Percentiles rank a stretch among this genome's conserved stretches.
These are phyloP conservation scores for Phaetusa simplex DNA, from an alignment of 2,113 vertebrate species.

Conservation along the genomic window DNA sequence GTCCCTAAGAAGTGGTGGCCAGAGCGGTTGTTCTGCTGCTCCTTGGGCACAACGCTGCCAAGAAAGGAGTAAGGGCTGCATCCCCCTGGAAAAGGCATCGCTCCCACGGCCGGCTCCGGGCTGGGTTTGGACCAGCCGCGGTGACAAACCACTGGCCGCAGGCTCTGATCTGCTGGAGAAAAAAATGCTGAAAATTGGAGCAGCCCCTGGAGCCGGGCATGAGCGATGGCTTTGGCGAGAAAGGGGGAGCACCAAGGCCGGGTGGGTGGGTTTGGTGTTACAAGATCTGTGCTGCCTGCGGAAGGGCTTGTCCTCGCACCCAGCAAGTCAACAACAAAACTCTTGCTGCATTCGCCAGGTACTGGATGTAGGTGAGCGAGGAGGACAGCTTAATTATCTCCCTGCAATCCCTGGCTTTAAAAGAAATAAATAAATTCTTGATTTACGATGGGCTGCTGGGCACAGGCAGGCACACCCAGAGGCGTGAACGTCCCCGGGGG, in stretches of 20 bases:
- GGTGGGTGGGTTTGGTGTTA: not conserved
- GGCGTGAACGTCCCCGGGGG: accelerated
- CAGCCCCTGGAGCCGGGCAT: not conserved
- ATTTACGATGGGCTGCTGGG: not conserved
- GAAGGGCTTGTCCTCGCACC: not conserved
- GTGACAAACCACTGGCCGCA: not conserved
- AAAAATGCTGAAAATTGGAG: not conserved
- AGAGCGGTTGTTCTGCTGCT: not conserved
- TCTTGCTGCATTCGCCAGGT: not conserved
- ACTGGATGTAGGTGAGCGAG: not conserved
- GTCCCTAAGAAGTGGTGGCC: not conserved
- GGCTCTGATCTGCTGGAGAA: not conserved
- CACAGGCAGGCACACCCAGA: not conserved
- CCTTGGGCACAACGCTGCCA: not conserved
- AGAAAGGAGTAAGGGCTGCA: not conserved
- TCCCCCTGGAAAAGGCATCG: no score
- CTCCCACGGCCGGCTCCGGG: accelerated
- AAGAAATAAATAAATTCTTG: not conserved
- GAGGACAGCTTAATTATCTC: not conserved
- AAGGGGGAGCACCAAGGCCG: accelerated
- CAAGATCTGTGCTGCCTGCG: accelerated
- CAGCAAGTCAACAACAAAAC: not conserved
- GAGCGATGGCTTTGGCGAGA: not conserved
- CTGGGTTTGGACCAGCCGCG: not conserved
- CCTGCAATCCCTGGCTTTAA: not conserved